Evolutionary conservation across 2,113 vertebrate genomes (phyloP), one percentile per base, ranked within the genome.

Genomic region (Isichthys henryi): DNA sequence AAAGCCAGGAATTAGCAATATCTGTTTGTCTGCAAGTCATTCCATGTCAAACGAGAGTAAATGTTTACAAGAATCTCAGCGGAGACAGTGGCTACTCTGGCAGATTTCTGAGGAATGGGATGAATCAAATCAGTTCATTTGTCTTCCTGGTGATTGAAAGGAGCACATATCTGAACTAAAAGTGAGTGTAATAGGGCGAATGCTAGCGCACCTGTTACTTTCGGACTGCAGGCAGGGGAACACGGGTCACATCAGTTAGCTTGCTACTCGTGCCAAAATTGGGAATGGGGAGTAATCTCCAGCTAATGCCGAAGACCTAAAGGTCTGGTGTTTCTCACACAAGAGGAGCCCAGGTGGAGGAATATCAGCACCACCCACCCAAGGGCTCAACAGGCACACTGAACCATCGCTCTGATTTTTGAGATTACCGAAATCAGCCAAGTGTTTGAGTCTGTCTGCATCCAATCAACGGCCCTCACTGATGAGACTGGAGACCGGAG

Each of bases 111-210:
- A 52, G 43, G 27, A 74, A 21, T 43, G 46, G n/a, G n/a, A 50
- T 77, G 66, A 70, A 88, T 77, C 23, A 1, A 88, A 88, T 77
- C 62, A 77, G 88, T 13, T 23, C 66, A 27, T 35, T 88, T 77
- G 46, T 52, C 62, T 35, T 52, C 35, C 66, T 31, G 66, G 48
- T 77, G 5, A 50, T 53, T 52, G n/a, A 77, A 52, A 52, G 46
- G 46, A 45, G 13, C 13, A 49, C 48, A 39, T 49, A 45, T 74
- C 5, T 17, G 88, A 31, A 46, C 45, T 48, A 62, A 48, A 52
- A 11, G 27, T 17, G n/a, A 19, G 50, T 15, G 35, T 66, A 13
- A 56, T 10, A 45, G 8, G n/a, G 88, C 19, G 3, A 80, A 77
- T 8, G 66, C 66, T 62, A 88, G 19, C 27, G 58, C 45, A 46